Base-by-base conservation (phyloP, 2,113 vertebrate species). In the Sterrhoptilus dennistouni region DNA sequence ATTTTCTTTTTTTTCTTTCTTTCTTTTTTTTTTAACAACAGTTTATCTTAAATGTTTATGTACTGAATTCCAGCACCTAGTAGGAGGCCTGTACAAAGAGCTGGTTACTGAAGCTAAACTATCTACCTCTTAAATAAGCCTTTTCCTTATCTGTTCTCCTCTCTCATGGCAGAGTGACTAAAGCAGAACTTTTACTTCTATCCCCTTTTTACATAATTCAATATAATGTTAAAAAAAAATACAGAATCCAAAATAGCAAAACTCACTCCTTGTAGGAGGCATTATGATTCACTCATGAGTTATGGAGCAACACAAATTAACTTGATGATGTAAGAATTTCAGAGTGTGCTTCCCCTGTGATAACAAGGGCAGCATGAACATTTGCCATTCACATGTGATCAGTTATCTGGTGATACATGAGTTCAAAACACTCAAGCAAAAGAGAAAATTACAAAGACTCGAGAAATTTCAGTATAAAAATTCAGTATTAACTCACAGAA, bases 271-370 rank as follows among this genome's bases (percentile, higher is more conserved):
- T 78, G 60, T 87, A 79, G 87, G 90, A 91, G 44, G 71, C 90
- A 88, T 49, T 49, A 70, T 33, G 35, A 93, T 74, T 97, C 40
- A 83, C 66, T 80, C 63, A 74, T 49, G 38, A 95, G 86, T 92
- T 97, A 80, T 6, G 68, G 60, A 95, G 68, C 47, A 92, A 88
- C 25, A 83, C 52, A 85, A 94, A 94, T 88, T 78, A 96, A 90
- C 56, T 86, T 45, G 36, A 83, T 47, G 68, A 78, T 54, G 4
- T 8, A 83, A 83, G 66, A 81, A 74, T 74, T 91, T 89, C 44
- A 31, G 70, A 54, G 57, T 70, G 54, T 33, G 56, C 28, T 81
- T 90, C 44, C 71, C 79, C 38, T 83, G 60, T 49, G 59, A 76
- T 77, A 95, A 93, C 4, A 2, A 71, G n/a, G 20, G 22, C 75